Base-by-base conservation (phyloP, 2,888 invertebrate species). In the Idaea dimidiata region DNA sequence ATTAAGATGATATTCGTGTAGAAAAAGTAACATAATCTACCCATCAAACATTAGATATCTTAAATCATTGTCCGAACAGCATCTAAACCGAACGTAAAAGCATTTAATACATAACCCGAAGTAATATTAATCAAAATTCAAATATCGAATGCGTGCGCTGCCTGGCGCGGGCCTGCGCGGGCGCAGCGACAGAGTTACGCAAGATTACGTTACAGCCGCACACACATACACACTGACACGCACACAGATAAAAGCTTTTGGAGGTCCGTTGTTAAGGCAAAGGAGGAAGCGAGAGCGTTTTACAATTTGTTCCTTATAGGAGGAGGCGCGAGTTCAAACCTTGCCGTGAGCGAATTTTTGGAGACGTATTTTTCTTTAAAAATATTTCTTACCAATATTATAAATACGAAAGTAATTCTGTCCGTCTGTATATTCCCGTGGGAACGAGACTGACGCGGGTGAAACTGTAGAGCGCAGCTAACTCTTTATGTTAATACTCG, bases 121-220 rank as follows among this genome's bases (percentile, higher is more conserved):
- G 43, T 43, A 73, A 69, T 69, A 73, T 76, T 71, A 78, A 77
- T 77, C 76, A 77, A 71, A 75, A 80, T 72, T 72, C 70, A 72
- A 72, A 72, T 70, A 78, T 76, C 76, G 72, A 74, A 69, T 71
- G 69, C 68, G 72, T 73, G 75, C 74, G 73, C 67, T 68, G n/a
- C n/a, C n/a, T n/a, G n/a, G n/a, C n/a, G n/a, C n/a, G n/a, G n/a
- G 69, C 68, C 72, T 73, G 75, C 74, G 73, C 67, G 67, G 78
- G 79, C 67, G 66, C 58, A 65, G 70, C 79, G 80, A 79, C 78
- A 78, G 71, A 74, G 81, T 88, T 88, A 83, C 88, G 88, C 88
- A 88, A 89, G 73, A 79, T 81, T 79, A 79, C 75, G 84, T 87
- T 85, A 82, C 85, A 82, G 77, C 63, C 63, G 69, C 76, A 71